Percentiles rank a stretch among this genome's conserved stretches.
Evolutionary conservation across 2,888 invertebrate species (phyloP).

Genomic region (Campoplex capitator): DNA sequence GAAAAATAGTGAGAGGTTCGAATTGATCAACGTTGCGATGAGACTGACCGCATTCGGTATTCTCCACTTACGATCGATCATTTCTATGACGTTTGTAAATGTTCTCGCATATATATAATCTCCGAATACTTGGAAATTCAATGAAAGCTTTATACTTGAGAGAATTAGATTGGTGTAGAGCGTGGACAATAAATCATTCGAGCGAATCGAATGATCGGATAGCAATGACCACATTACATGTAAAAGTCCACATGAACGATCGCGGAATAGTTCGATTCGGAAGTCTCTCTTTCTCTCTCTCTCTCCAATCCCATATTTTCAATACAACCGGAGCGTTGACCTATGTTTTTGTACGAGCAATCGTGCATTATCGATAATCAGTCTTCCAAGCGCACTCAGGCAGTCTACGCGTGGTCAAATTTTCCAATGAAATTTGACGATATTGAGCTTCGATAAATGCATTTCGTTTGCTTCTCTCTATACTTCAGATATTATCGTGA

Average conservation of each 20-base stretch:
- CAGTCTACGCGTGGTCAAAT: background rate
- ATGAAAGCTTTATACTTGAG: background rate
- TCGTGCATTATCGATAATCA: slow-evolving; percentile 3
- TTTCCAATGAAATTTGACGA: background rate
- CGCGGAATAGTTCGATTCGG: background rate
- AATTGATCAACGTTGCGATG: background rate
- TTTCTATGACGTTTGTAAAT: background rate
- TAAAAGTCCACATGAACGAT: slow-evolving; percentile 2
- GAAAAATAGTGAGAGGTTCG: slow-evolving; percentile 16
- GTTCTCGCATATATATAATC: background rate
- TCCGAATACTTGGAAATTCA: background rate
- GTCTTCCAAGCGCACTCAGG: background rate
- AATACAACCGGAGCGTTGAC: background rate
- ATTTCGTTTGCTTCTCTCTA: background rate
- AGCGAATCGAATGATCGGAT: background rate
- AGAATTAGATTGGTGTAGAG: background rate
- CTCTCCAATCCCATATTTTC: background rate
- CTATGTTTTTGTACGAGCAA: background rate
- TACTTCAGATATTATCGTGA: background rate
- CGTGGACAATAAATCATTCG: background rate
- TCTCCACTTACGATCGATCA: background rate
- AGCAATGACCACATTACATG: background rate
- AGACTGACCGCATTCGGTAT: background rate
- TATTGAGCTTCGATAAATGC: background rate
- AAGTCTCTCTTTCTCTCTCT: background rate